Base-by-base conservation (phyloP, 2,797 vertebrate genomes). In the Rallus crepitans region DNA sequence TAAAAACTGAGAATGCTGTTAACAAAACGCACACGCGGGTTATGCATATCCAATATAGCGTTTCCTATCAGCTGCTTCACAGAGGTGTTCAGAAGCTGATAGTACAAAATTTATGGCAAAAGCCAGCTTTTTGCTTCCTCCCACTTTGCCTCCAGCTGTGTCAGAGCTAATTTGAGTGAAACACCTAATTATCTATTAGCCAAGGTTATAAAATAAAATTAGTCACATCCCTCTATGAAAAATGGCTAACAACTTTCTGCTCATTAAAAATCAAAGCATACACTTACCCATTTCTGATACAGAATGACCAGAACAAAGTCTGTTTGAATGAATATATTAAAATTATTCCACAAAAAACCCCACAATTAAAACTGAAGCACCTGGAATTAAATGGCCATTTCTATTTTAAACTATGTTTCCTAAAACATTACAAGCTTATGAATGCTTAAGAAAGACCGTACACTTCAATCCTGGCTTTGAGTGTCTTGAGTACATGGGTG, bases 171-270 rank as follows among this genome's bases (percentile, higher is more conserved):
- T 97, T 94, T 93, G 94, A 95, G 83, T 94, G 93, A 91, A 94
- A 94, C 70, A 88, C 73, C 69, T 96, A 94, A 96, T 96, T 95
- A 94, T 95, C 87, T 95, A 93, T 97, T 96, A 96, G 91, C 91
- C 66, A 93, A 87, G 85, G 73, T 71, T 94, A 82, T 95, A 94
- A 95, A 70, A 93, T 76, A 94, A 87, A 96, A 95, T 97, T 95
- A 94, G 94, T 84, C 82, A 94, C 80, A 91, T 59, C 39, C 48
- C 7, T 84, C 82, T 83, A 33, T 91, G 82, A 94, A 94, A 96
- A 95, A 90, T 76, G 63, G 77, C 80, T 94, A 84, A 94, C 94
- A 94, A 94, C 39, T 87, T 95, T 70, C 59, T 80, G 52, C 56
- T 91, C 35, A 73, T 95, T 70, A 73, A 93, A 93, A 91, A 87